Base-by-base conservation (phyloP, 2,797 vertebrate genomes). In the Neosilurus hyrtlii region DNA sequence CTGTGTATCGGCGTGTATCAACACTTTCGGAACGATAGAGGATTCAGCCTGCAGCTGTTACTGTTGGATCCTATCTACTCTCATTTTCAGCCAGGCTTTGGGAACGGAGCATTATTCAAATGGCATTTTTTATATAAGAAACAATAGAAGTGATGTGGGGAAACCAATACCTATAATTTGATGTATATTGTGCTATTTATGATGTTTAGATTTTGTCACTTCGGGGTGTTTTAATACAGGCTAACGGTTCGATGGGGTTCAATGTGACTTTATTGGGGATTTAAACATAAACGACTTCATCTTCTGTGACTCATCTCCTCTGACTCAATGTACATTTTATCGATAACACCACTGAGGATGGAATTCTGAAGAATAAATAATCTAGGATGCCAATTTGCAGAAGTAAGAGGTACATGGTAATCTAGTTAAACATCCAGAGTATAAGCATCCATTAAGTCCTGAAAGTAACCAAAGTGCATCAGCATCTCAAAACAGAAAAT, bases 261-360 rank as follows among this genome's bases (percentile, higher is more conserved):
- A 83, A 79, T 62, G 9, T 4, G 9, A 37, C 54, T 79, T 79
- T 72, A 73, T 49, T 51, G 10, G 30, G 16, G 3, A 79, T 83
- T 71, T 72, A 14, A 72, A 56, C 59, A 65, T 56, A 73, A 84
- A 73, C 30, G 59, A 66, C 76, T 79, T 72, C 68, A 74, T 66
- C 76, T 66, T 30, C 68, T 66, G 68, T 84, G 82, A 84, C 82
- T 84, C 83, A 75, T 80, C 57, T 73, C 26, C 43, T 63, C 56
- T 63, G 68, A 30, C 57, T 82, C 70, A 4, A 26, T 37, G 54
- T 68, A 61, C 56, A 81, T 76, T 81, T 84, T 54, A 71, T 77
- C 73, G 81, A 71, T 70, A 77, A 43, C 63, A 54, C 67, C 54
- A 15, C 5, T 22, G 22, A 84, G 26, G 56, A 84, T 70, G 43